Evolutionary conservation across 2,888 invertebrate species (phyloP).

Genomic region (Morpho deidamia): DNA sequence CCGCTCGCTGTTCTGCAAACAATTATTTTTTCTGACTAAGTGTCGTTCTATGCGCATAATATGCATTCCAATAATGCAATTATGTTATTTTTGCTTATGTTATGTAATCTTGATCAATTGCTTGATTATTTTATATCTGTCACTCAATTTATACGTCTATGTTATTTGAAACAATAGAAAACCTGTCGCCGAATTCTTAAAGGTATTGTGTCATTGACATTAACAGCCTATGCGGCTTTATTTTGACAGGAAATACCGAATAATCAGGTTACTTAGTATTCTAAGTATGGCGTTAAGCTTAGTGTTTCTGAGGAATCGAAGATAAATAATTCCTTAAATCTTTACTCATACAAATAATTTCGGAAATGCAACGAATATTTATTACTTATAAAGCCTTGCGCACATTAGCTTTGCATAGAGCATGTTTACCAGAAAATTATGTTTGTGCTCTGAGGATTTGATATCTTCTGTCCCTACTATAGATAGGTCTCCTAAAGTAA

Average conservation of each 20-base stretch:
- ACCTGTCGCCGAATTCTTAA: constrained; percentile 9
- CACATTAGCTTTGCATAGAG: background rate
- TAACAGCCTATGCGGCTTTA: constrained; percentile 9
- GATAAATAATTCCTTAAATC: constrained; percentile 17
- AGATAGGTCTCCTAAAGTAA: no score
- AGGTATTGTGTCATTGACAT: constrained; percentile 17
- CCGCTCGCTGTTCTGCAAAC: no score
- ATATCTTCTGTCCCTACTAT: no score
- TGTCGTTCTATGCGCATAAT: no score
- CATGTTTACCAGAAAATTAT: no score
- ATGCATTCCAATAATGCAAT: no score
- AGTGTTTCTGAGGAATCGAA: constrained; percentile 18
- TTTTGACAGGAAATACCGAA: constrained; percentile 19
- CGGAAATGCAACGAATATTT: constrained; percentile 8
- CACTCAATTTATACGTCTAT: background rate
- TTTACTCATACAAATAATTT: constrained; percentile 9
- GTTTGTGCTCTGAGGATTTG: no score
- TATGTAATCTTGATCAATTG: no score
- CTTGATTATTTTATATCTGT: background rate
- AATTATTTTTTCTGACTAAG: no score
- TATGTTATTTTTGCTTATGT: no score
- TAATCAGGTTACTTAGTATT: constrained; percentile 17
- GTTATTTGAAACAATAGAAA: background rate
- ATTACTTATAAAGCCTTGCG: background rate
- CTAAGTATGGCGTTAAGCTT: constrained; percentile 9